Percentiles rank a stretch among this genome's conserved stretches.
phyloP scores from a whole-genome alignment of 2,113 vertebrate species.

The Nestor notabilis region DNA sequence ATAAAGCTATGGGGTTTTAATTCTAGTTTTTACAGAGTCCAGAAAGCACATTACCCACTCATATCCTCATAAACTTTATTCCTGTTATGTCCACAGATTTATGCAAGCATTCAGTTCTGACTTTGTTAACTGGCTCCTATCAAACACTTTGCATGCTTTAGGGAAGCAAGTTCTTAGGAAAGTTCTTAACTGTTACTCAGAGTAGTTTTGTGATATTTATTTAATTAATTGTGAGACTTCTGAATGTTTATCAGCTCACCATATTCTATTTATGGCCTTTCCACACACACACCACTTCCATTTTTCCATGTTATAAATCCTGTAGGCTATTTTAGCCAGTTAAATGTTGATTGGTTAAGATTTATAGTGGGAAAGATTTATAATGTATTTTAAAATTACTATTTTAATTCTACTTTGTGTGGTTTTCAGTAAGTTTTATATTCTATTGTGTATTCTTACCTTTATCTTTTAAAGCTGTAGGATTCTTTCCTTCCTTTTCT shows the following conservation, averaged over 20 bases:
- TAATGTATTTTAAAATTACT: not conserved
- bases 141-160: not conserved
- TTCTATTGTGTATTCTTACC: not conserved
- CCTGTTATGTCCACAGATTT: not conserved
- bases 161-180: not conserved
- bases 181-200: not conserved
- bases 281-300: accelerated
- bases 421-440: not conserved
- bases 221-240: not conserved
- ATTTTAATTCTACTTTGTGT: not conserved
- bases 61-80: not conserved
- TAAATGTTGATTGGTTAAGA: not conserved
- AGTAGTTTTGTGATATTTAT: not conserved
- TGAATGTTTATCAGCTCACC: not conserved
- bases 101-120: not conserved
- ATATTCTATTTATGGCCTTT: not conserved
- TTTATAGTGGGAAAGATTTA: not conserved
- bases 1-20: not conserved
- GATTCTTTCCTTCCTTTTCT: constrained; percentile 43
- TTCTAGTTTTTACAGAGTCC: not conserved
- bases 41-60: not conserved
- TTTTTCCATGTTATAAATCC: not conserved
- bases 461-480: constrained; percentile 39
- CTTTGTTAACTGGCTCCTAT: not conserved
- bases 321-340: not conserved